Evolutionary conservation across 2,888 invertebrate species (phyloP).

Genomic region (Platycheirus albimanus): DNA sequence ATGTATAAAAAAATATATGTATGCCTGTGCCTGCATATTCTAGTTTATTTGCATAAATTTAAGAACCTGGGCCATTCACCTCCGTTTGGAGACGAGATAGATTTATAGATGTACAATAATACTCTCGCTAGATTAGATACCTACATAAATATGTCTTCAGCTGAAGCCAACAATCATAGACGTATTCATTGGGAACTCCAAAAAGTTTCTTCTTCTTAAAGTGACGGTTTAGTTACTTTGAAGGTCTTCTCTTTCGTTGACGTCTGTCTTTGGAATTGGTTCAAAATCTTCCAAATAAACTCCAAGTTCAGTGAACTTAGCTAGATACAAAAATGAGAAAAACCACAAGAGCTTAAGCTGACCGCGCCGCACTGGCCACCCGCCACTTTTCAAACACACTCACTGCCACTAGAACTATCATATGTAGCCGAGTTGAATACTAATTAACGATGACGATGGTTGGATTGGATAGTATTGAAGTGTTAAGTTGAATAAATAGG

Average conservation of each 20-base stretch:
- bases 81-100: too few relatives aligned
- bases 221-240: background rate
- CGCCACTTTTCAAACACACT: slow-evolving; percentile 52
- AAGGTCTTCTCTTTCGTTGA: slow-evolving; percentile 11
- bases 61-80: background rate
- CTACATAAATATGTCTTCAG: background rate
- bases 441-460: slow-evolving; percentile 62
- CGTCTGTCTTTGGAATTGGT: slow-evolving; percentile 47
- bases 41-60: too few relatives aligned
- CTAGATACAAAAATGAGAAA: slow-evolving; percentile 12
- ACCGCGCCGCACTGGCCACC: too few relatives aligned
- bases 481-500: slow-evolving; percentile 65
- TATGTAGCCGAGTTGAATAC: slow-evolving; percentile 65
- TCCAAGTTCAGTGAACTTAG: slow-evolving; percentile 56
- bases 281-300: slow-evolving; percentile 46
- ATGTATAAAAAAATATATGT: too few relatives aligned
- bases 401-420: slow-evolving; percentile 57
- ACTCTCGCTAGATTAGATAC: background rate
- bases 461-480: slow-evolving; percentile 50
- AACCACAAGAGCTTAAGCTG: slow-evolving; percentile 13
- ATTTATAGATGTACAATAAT: too few relatives aligned
- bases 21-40: too few relatives aligned
- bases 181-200: background rate
- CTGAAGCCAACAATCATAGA: background rate
- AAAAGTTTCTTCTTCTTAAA: background rate